Percentiles rank a stretch among this genome's conserved stretches.
phyloP scores from a whole-genome alignment of 2,797 vertebrate genomes.

The Notolabrus celidotus region DNA sequence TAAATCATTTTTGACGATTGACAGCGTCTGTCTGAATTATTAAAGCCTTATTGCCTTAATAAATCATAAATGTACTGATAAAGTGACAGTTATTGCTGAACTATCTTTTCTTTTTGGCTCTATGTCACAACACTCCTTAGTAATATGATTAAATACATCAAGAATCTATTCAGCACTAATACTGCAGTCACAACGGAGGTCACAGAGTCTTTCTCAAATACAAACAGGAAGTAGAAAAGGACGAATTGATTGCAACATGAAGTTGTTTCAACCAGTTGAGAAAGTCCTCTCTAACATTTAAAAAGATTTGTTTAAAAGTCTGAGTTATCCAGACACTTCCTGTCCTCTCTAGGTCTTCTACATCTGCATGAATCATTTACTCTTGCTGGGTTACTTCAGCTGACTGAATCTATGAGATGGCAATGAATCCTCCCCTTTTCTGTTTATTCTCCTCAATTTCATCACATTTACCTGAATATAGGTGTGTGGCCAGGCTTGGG shows the following conservation, averaged over 20 bases:
- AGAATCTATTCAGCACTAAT: neutral
- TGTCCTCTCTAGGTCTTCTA: neutral
- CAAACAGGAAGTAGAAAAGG: constrained; percentile 34
- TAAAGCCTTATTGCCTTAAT: too few species aligned
- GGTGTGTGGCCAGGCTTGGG: constrained; percentile 98
- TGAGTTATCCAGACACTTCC: constrained; percentile 11
- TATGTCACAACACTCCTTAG: neutral
- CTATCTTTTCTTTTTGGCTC: constrained; percentile 8
- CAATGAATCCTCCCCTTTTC: neutral
- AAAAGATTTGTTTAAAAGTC: neutral
- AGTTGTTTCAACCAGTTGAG: constrained; percentile 14
- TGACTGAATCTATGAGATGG: neutral
- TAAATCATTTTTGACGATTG: constrained; percentile 27
- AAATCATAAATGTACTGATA: too few species aligned
- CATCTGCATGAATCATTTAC: constrained; percentile 16
- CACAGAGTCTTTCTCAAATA: neutral
- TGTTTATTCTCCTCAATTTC: constrained; percentile 3
- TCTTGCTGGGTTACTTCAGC: neutral
- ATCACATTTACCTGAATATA: constrained; percentile 93
- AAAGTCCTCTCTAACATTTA: constrained; percentile 23
- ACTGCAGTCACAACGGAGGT: neutral
- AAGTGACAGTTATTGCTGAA: too few species aligned
- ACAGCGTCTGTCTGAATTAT: neutral
- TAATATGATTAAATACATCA: neutral
- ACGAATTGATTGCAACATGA: constrained; percentile 30